Conservation (phyloP, 2,888 invertebrate genomes). For the Sicus ferrugineus region DNA sequence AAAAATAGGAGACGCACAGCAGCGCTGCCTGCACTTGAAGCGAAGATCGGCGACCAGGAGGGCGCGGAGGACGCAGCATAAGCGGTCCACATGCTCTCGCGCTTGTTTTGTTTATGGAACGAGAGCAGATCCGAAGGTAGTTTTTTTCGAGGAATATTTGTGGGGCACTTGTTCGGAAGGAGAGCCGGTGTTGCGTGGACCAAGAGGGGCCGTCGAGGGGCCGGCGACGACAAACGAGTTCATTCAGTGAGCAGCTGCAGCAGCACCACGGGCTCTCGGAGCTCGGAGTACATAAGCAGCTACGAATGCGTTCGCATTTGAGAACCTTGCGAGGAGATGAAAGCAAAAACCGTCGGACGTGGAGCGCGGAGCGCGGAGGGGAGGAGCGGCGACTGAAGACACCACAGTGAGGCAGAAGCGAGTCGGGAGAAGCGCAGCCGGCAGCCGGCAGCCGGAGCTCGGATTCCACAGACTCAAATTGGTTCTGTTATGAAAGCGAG, state of each 20-base stretch:
- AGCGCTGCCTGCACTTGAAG: slow-evolving; percentile 10
- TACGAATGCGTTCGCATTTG: slow-evolving; percentile 8
- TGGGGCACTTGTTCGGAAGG: slow-evolving; percentile 30
- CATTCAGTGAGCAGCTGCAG: too few species aligned
- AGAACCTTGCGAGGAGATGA: slow-evolving; percentile 22
- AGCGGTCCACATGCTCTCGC: neutral
- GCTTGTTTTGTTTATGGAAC: neutral
- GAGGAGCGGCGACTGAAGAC: neutral
- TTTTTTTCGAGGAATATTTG: slow-evolving; percentile 9
- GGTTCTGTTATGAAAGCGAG: slow-evolving; percentile 40
- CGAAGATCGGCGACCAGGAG: neutral
- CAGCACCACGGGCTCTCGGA: too few species aligned
- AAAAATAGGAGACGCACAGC: slow-evolving; percentile 20
- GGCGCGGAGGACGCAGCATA: neutral
- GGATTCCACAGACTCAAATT: slow-evolving; percentile 25
- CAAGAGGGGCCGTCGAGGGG: neutral
- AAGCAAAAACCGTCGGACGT: slow-evolving; percentile 1
- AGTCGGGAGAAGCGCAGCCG: neutral
- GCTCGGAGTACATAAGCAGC: too few species aligned
- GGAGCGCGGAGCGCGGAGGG: neutral
- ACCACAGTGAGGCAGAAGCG: neutral
- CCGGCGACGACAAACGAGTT: too few species aligned
- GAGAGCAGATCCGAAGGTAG: neutral
- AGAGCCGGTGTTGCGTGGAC: neutral
- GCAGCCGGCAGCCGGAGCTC: neutral